Evolutionary conservation across 2,113 vertebrate species (phyloP).

Genomic region (Conger conger): DNA sequence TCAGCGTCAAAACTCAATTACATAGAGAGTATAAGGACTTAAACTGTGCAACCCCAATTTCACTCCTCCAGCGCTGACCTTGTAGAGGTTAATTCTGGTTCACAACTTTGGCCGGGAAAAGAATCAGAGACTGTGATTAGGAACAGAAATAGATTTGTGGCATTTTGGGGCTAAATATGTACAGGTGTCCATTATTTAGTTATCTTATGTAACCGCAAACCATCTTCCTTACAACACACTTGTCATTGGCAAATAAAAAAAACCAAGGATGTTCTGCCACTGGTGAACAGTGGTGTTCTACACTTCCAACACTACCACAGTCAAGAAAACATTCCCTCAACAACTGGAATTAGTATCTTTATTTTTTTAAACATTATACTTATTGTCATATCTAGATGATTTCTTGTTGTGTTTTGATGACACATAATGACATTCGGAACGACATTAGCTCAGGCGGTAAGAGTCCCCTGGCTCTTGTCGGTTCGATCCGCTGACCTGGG

Average conservation of each 20-base stretch:
- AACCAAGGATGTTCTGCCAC: not conserved
- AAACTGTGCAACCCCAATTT: slow-evolving; percentile 3
- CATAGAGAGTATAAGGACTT: not conserved
- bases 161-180: not conserved
- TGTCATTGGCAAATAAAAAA: not conserved
- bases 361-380: not conserved
- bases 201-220: not conserved
- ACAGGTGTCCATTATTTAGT: not conserved
- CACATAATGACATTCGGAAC: too few species aligned
- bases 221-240: not conserved
- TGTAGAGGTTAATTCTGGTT: not conserved
- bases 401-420: too few species aligned
- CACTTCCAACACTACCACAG: not conserved
- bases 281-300: not conserved
- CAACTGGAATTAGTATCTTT: not conserved
- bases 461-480: too few species aligned
- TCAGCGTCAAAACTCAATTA: slow-evolving; percentile 7
- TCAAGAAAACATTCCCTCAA: not conserved
- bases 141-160: not conserved
- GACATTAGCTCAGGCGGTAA: too few species aligned
- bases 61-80: not conserved
- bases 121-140: not conserved
- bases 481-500: too few species aligned
- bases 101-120: not conserved
- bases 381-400: too few species aligned